A percentile compares a stretch with the other conserved stretches of the same genome.
phyloP scores from a whole-genome alignment of 1,140 invertebrate genomes.

The Drosophila rufa region DNA sequence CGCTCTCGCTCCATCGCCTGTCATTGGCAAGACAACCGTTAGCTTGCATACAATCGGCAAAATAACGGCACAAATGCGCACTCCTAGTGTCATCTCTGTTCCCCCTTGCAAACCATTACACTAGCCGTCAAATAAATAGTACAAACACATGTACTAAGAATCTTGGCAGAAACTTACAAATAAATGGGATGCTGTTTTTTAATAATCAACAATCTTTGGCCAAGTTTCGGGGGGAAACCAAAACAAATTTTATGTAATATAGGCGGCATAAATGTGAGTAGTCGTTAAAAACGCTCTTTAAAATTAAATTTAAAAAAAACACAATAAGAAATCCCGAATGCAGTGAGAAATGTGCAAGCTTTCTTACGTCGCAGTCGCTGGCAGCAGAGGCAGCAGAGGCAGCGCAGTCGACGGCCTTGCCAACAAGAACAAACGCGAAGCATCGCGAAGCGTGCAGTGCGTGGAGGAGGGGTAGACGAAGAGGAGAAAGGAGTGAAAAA shows the following conservation, averaged over 20 bases:
- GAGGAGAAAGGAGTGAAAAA: conserved; percentile 13
- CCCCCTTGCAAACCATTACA: neutral
- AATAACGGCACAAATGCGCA: conserved; percentile 10
- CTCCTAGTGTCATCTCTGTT: conserved; percentile 14
- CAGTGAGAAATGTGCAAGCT: conserved; percentile 47
- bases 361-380: conserved; percentile 53
- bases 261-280: no score
- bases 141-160: neutral
- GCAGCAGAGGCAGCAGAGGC: conserved; percentile 37
- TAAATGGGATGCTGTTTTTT: no score
- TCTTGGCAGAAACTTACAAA: no score
- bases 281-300: neutral
- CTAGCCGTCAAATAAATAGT: neutral
- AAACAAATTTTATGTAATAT: neutral
- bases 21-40: conserved; percentile 35
- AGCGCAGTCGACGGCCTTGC: conserved; percentile 52
- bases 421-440: conserved; percentile 68
- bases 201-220: no score
- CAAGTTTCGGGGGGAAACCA: no score
- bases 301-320: neutral
- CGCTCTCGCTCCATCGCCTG: conserved; percentile 4
- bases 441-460: conserved; percentile 43
- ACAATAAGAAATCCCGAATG: conserved; percentile 24
- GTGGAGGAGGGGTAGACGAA: conserved; percentile 8
- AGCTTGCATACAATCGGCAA: conserved; percentile 20